Evolutionary conservation across 2,888 invertebrate species (phyloP).

Genomic region (Melinaea marsaeus): DNA sequence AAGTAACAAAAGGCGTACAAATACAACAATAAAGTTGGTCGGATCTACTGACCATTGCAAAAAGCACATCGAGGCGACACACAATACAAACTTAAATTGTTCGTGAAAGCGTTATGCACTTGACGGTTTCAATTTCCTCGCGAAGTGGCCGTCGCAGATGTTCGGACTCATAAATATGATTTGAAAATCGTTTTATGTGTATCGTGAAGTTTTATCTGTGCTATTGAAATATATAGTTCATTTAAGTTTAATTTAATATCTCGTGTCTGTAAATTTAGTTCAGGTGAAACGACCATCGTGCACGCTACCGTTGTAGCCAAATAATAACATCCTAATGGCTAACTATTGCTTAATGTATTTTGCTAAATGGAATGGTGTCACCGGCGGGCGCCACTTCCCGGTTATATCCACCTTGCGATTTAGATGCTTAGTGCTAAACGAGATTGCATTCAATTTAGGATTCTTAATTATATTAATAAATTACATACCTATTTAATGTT

Average conservation of each 20-base stretch:
- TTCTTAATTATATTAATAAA: constrained; percentile 46
- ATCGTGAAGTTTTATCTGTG: constrained; percentile 75
- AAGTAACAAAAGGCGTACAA: constrained; percentile 49
- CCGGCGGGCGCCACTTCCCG: constrained; percentile 41
- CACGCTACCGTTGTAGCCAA: constrained; percentile 75
- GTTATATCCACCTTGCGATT: constrained; percentile 57
- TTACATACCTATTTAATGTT: constrained; percentile 32
- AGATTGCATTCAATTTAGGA: constrained; percentile 58
- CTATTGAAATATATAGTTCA: constrained; percentile 46
- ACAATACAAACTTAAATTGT: constrained; percentile 75
- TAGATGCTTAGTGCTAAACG: constrained; percentile 55
- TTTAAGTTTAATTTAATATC: constrained; percentile 1
- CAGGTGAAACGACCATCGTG: constrained; percentile 60
- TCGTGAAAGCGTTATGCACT: constrained; percentile 73
- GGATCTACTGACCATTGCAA: constrained; percentile 63
- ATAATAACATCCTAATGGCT: constrained; percentile 71
- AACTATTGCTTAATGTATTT: constrained; percentile 75
- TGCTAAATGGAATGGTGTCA: constrained; percentile 64
- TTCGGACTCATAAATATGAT: constrained; percentile 75
- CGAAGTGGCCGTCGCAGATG: constrained; percentile 71
- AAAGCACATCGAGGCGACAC: constrained; percentile 60
- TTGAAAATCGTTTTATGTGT: constrained; percentile 77
- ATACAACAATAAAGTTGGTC: constrained; percentile 63
- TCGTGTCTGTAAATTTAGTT: constrained; percentile 64
- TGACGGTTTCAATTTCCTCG: constrained; percentile 74